Evolutionary conservation across 92 coral and sea anemone genomes (phyloP).

Genomic region (Palythoa grandis): DNA sequence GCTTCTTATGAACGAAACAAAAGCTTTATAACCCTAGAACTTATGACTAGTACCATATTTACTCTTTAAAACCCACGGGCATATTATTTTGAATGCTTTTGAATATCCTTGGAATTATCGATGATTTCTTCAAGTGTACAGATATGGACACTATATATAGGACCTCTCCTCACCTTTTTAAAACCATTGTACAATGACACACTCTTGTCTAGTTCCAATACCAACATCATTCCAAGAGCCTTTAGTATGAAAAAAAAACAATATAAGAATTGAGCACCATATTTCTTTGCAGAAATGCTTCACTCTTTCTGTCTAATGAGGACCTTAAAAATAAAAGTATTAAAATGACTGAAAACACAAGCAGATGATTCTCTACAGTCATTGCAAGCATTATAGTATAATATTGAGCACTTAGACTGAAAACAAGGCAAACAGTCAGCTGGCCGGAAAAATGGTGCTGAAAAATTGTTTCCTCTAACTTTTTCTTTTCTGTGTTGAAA

Average conservation of each 20-base stretch:
- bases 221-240: conserved; percentile 90
- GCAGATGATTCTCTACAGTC: background rate
- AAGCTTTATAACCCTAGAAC: too few species aligned
- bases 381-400: too few species aligned
- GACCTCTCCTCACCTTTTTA: conserved; percentile 61
- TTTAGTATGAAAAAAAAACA: conserved; percentile 9
- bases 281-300: background rate
- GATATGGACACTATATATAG: background rate
- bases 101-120: too few species aligned
- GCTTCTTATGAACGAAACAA: too few species aligned
- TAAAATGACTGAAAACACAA: background rate
- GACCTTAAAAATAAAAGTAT: too few species aligned
- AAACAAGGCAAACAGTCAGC: background rate
- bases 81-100: too few species aligned
- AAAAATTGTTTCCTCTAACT: too few species aligned
- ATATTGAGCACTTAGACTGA: background rate
- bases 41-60: too few species aligned
- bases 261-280: background rate
- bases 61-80: too few species aligned
- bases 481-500: too few species aligned
- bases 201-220: conserved; percentile 70
- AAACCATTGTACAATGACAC: conserved; percentile 80
- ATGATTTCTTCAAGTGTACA: background rate
- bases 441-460: too few species aligned
- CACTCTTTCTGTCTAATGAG: too few species aligned